Evolutionary conservation across 2,888 invertebrate genomes (phyloP).

Genomic region (Xylota sylvarum): DNA sequence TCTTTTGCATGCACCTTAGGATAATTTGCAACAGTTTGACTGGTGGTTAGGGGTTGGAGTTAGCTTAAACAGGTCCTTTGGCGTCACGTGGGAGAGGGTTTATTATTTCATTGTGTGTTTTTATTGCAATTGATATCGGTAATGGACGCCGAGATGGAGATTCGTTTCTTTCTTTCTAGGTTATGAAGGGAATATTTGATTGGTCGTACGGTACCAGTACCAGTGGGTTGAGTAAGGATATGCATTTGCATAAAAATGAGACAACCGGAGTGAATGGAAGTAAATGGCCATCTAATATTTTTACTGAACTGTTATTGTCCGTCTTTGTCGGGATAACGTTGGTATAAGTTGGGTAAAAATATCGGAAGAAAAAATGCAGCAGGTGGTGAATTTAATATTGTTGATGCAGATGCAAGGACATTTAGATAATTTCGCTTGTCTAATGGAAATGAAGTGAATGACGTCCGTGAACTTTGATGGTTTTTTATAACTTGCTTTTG

Average conservation of each 20-base stretch:
- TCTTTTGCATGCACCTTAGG: constrained; percentile 66
- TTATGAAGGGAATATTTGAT: constrained; percentile 67
- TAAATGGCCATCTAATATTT: constrained; percentile 66
- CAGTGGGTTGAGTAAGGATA: not conserved
- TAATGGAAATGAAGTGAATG: not conserved
- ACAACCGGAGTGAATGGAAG: constrained; percentile 1
- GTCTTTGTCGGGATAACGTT: constrained; percentile 16
- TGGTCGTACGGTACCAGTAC: too few species aligned
- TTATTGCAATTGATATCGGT: constrained; percentile 72
- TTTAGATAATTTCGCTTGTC: not conserved
- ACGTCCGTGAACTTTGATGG: not conserved
- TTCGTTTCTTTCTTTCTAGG: constrained; percentile 16
- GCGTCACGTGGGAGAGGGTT: constrained; percentile 62
- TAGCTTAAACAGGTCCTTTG: constrained; percentile 51
- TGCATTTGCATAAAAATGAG: constrained; percentile 59
- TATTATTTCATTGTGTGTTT: constrained; percentile 75
- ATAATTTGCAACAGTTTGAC: constrained; percentile 77
- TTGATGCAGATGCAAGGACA: constrained; percentile 33
- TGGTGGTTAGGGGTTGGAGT: constrained; percentile 39
- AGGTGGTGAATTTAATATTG: constrained; percentile 64
- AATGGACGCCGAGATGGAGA: constrained; percentile 65
- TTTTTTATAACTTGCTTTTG: not conserved
- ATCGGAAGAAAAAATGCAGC: constrained; percentile 46
- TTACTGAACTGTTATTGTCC: constrained; percentile 66
- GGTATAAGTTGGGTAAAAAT: not conserved